phyloP scores from a whole-genome alignment of 37 sponge, comb jelly and placozoan genomes.

The Spongia lamella region DNA sequence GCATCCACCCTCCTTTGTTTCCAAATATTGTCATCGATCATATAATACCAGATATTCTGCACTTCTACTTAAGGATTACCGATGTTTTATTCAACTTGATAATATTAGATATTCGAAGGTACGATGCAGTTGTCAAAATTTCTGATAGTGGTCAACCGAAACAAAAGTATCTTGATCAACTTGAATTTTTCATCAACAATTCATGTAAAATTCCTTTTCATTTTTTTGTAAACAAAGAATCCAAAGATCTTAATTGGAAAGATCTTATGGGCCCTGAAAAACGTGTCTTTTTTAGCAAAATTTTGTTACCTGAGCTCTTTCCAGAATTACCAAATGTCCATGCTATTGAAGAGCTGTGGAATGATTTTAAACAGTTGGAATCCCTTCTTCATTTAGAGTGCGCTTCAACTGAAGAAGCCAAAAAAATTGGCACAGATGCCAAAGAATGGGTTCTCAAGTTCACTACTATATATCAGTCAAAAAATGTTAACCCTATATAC shows the following conservation, averaged over 20 bases:
- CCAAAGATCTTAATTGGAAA: constrained; percentile 4
- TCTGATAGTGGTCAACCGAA: background rate
- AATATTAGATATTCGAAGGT: constrained; percentile 4
- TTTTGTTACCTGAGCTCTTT: constrained; percentile 3
- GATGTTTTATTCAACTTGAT: constrained; percentile 38
- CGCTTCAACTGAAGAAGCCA: background rate
- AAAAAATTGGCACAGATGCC: no score
- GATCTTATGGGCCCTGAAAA: constrained; percentile 27
- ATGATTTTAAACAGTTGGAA: background rate
- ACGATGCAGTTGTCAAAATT: background rate
- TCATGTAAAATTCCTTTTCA: background rate
- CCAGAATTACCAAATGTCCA: background rate
- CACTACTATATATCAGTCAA: background rate
- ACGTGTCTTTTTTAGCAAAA: background rate
- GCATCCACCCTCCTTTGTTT: constrained; percentile 11
- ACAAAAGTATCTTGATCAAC: background rate
- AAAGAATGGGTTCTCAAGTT: background rate
- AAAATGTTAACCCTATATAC: background rate
- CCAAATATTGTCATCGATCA: constrained; percentile 17
- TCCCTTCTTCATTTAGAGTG: background rate
- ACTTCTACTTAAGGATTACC: constrained; percentile 30
- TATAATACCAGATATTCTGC: constrained; percentile 38
- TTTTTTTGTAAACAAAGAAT: background rate
- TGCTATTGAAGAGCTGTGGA: constrained; percentile 7
- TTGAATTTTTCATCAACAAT: background rate